phyloP scores from a whole-genome alignment of 2,113 vertebrate species.

The Leuciscus idus region DNA sequence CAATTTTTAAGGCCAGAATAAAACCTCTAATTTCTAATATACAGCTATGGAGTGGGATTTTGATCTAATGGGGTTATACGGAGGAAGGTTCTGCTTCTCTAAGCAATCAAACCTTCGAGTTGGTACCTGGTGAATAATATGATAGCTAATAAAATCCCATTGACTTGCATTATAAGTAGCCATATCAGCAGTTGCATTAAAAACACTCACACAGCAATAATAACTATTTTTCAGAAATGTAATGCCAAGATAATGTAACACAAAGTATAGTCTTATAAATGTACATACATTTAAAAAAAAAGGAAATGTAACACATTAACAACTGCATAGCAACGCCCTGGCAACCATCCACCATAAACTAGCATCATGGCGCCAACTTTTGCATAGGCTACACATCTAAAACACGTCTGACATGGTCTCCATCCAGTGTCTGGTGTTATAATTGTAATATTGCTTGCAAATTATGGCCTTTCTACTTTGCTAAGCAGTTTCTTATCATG shows the following conservation, averaged over 20 bases:
- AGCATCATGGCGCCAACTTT: neutral
- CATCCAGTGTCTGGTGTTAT: neutral
- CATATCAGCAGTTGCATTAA: too few species aligned
- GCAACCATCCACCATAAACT: neutral
- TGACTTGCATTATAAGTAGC: neutral
- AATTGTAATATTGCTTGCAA: neutral
- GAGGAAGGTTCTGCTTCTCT: neutral
- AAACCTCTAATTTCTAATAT: neutral
- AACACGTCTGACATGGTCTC: neutral
- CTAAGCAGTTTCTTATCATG: constrained; percentile 22
- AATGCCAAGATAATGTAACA: too few species aligned
- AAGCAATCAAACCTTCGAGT: neutral
- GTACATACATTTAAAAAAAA: too few species aligned
- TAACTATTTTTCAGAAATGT: too few species aligned
- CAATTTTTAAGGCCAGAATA: too few species aligned
- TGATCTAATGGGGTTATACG: neutral
- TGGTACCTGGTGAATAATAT: neutral
- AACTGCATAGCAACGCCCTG: neutral
- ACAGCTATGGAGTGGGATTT: neutral
- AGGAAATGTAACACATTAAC: neutral
- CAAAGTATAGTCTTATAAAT: too few species aligned
- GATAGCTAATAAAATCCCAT: neutral
- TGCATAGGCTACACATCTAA: neutral
- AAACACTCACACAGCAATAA: too few species aligned
- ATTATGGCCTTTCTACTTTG: constrained; percentile 16